Percentiles rank a stretch among this genome's conserved stretches.
These are phyloP conservation scores for Halichoeres trimaculatus DNA, from an alignment of 2,113 vertebrate species.

Conservation along the genomic window DNA sequence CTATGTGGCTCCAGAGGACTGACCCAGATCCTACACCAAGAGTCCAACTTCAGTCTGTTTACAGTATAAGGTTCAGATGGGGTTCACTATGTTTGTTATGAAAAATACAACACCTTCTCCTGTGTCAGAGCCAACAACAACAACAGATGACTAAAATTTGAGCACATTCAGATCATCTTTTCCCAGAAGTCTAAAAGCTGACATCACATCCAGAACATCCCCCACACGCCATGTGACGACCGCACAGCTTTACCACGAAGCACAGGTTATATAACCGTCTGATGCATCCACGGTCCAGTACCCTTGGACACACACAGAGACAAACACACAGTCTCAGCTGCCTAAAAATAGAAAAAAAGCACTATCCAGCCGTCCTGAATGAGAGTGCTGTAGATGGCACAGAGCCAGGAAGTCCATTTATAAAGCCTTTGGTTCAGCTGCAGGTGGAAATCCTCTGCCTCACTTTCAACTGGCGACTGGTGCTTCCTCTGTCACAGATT, in stretches of 20 bases:
- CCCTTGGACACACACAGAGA: conserved; percentile 4
- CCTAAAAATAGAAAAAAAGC: conserved; percentile 60
- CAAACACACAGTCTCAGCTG: background rate
- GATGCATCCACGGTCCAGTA: background rate
- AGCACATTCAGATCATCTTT: background rate
- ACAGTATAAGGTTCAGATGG: background rate
- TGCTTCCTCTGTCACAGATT: conserved; percentile 15
- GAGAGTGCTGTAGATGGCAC: conserved; percentile 20
- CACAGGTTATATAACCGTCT: conserved; percentile 39
- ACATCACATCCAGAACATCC: background rate
- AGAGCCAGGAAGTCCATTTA: conserved; percentile 48
- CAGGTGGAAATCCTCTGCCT: background rate
- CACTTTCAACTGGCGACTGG: conserved; percentile 15
- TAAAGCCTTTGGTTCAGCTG: background rate
- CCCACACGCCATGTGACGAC: background rate
- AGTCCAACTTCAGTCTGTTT: background rate
- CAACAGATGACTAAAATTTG: background rate
- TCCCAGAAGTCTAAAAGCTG: background rate
- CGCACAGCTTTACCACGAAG: conserved; percentile 10
- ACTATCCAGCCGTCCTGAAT: conserved; percentile 40
- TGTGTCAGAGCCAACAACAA: background rate
- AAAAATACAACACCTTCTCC: no score
- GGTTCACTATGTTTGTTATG: background rate
- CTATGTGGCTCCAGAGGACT: background rate
- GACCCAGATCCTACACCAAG: conserved; percentile 22